These are phyloP conservation scores for Zygogramma bicolorata DNA, from an alignment of 2,888 invertebrate species.

Conservation along the genomic window DNA sequence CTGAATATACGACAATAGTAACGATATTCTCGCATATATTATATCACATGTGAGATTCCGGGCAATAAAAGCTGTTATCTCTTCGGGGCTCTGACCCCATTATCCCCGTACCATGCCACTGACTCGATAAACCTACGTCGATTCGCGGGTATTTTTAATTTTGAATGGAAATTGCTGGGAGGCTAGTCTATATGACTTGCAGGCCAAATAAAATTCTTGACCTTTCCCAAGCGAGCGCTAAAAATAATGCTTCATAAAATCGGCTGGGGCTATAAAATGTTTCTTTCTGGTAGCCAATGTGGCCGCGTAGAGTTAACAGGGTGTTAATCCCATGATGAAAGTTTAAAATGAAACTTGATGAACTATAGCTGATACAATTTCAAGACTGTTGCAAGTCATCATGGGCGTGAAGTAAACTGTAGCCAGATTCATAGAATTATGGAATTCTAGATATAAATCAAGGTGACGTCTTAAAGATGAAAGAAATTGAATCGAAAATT, in stretches of 20 bases:
- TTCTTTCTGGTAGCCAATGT: not conserved
- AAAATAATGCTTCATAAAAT: slow-evolving; percentile 43
- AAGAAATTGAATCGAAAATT: too few relatives aligned
- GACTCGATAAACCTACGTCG: not conserved
- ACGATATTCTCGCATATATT: too few relatives aligned
- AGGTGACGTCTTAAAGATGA: too few relatives aligned
- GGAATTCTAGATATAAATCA: too few relatives aligned
- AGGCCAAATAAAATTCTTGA: slow-evolving; percentile 41
- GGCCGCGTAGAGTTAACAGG: not conserved
- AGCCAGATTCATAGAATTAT: too few relatives aligned
- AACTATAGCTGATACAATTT: too few relatives aligned
- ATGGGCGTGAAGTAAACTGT: too few relatives aligned
- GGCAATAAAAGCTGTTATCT: not conserved
- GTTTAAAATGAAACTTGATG: too few relatives aligned
- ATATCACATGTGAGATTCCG: too few relatives aligned
- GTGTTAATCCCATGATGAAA: not conserved
- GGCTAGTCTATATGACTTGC: not conserved
- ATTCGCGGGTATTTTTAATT: slow-evolving; percentile 1
- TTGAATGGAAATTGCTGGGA: not conserved
- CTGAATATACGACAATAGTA: too few relatives aligned
- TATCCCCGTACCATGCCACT: not conserved
- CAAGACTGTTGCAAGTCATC: too few relatives aligned
- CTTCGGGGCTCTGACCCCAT: not conserved
- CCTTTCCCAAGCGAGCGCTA: slow-evolving; percentile 39
- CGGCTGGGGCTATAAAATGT: slow-evolving; percentile 16